phyloP scores from a whole-genome alignment of 2,113 vertebrate genomes.

The Malurus melanocephalus region DNA sequence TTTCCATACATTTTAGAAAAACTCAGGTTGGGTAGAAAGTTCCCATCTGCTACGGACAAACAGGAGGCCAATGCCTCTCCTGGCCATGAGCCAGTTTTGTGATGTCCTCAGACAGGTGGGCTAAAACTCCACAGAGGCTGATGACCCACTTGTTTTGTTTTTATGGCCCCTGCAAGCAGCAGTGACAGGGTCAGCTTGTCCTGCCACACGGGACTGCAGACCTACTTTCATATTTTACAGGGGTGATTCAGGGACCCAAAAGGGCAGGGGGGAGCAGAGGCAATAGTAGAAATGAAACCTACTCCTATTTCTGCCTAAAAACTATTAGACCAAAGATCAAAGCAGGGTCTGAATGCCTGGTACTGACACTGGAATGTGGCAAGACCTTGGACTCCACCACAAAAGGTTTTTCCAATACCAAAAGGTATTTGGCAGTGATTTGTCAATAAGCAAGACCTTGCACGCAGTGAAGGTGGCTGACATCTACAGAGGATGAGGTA shows the following conservation, averaged over 20 bases:
- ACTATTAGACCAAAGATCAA: background rate
- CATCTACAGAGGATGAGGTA: background rate
- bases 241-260: background rate
- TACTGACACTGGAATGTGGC: background rate
- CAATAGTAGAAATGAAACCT: background rate
- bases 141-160: background rate
- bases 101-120: background rate
- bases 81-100: fast-evolving
- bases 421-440: background rate
- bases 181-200: fast-evolving
- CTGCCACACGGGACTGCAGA: fast-evolving
- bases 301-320: background rate
- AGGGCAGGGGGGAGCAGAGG: background rate
- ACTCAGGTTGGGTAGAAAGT: background rate
- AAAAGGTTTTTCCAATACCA: background rate
- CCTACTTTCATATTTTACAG: background rate
- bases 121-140: background rate
- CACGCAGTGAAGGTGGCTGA: fast-evolving
- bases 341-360: background rate
- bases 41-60: fast-evolving
- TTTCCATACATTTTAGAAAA: background rate
- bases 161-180: background rate
- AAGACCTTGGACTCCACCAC: background rate
- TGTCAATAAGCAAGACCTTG: background rate
- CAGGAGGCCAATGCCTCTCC: background rate